A percentile compares a stretch with the other conserved stretches of the same genome.
Conservation (phyloP, 2,113 vertebrate species). For the Pachycephala philippinensis region DNA sequence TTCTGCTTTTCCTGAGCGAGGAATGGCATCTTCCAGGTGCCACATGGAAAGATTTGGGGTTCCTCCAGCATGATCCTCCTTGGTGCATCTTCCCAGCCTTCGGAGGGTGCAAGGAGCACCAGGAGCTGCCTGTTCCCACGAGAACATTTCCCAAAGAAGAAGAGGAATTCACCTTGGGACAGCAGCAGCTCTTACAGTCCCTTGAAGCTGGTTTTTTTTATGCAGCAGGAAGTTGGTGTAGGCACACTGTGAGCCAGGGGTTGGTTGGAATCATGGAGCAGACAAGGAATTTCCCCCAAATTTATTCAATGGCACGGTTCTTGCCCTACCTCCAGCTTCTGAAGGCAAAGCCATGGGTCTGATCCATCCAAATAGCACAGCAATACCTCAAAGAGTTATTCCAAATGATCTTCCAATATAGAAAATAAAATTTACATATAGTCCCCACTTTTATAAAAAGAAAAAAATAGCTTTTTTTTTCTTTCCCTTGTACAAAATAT, state of each 20-base stretch:
- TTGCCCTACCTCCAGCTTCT: neutral
- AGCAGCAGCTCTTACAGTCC: neutral
- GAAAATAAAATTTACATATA: neutral
- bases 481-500: neutral
- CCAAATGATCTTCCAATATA: neutral
- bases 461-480: neutral
- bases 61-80: rapidly evolving
- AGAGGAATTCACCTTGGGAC: neutral
- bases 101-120: neutral
- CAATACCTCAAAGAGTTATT: neutral
- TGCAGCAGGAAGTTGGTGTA: neutral
- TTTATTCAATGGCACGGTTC: neutral
- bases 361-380: neutral
- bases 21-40: neutral
- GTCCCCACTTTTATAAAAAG: neutral
- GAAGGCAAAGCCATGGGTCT: neutral
- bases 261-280: neutral
- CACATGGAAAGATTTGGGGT: no score
- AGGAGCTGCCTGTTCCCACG: rapidly evolving
- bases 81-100: neutral
- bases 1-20: neutral
- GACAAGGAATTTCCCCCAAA: neutral
- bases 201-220: neutral
- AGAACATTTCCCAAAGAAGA: neutral
- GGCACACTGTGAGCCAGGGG: neutral